Evolutionary conservation across 1,140 invertebrate species (phyloP), one percentile per base, ranked within the genome.

Genomic region (Drosophila lacertosa): DNA sequence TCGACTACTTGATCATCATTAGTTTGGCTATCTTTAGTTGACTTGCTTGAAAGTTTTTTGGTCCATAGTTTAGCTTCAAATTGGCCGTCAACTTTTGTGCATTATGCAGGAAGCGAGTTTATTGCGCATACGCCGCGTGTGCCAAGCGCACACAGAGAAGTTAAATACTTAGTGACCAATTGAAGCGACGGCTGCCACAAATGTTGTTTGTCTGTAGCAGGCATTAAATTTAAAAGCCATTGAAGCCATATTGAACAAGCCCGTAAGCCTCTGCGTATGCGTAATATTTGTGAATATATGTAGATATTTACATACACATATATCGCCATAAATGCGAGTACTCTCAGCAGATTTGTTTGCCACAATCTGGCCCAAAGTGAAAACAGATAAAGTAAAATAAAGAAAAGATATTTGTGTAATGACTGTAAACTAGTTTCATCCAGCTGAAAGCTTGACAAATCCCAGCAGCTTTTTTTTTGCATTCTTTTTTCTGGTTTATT

Each of bases 261-360:
- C 58, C 22, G n/a, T 45, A 45, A 45, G 13, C 20, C 39, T 5
- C 10, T 11, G 53, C 65, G 78, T 77, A 82, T 82, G 40, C 65
- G 70, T 67, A 82, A 82, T 77, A 44, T 44, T 47, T 18, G 33
- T 16, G 72, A 80, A 58, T 60, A n/a, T n/a, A n/a, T n/a, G n/a
- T n/a, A n/a, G n/a, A n/a, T n/a, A n/a, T n/a, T n/a, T n/a, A n/a
- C n/a, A n/a, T n/a, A n/a, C n/a, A n/a, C n/a, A n/a, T n/a, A n/a
- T n/a, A 58, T 63, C 55, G 7, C 26, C 18, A 15, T 37, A 10
- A 29, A 29, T 29, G 26, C 16, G 26, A 32, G 42, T 7, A 11
- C 15, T 18, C 26, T 29, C 26, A 29, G 6, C 45, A 40, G 37
- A 71, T 65, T 58, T 66, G 20, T 63, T 63, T 20, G 22, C 9